phyloP scores from a whole-genome alignment of 2,888 invertebrate genomes.

The Chirona hameri region DNA sequence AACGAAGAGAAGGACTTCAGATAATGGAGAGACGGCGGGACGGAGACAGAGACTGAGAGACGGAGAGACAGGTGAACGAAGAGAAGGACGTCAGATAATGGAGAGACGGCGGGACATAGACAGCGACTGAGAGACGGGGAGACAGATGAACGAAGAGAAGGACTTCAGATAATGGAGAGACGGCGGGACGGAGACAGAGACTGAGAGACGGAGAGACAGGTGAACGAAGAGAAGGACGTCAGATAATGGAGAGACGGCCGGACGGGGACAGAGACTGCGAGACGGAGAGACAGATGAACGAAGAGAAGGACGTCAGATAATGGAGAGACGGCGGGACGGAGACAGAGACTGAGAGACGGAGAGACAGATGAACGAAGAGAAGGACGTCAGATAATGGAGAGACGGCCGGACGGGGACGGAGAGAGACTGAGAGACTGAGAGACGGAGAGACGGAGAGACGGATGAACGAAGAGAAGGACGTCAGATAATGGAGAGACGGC shows the following conservation, averaged over 20 bases:
- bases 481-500: not conserved
- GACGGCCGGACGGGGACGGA: not conserved
- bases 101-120: not conserved
- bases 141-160: no score
- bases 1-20: not conserved
- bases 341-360: not conserved
- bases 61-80: no score
- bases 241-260: not conserved
- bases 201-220: no score
- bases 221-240: not conserved
- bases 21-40: not conserved
- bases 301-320: not conserved
- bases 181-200: not conserved
- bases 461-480: not conserved
- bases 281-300: no score
- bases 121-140: not conserved
- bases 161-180: not conserved
- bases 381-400: not conserved
- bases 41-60: not conserved
- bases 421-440: no score
- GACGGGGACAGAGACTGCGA: not conserved
- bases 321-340: not conserved
- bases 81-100: not conserved
- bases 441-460: not conserved
- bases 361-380: no score